Conservation (phyloP, 1,140 invertebrate species). For the Tetraneura akinire region DNA sequence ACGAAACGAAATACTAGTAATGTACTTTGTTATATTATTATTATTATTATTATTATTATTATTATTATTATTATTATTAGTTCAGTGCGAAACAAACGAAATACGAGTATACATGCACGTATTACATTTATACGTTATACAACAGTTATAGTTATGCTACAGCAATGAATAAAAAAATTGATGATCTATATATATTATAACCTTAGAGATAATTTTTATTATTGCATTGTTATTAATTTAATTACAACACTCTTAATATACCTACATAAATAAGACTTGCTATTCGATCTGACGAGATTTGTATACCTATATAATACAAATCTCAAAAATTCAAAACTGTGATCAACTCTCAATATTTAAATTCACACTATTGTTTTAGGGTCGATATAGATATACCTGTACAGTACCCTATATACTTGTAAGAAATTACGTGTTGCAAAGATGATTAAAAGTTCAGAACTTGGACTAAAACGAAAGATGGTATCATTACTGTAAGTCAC, state of each 20-base stretch:
- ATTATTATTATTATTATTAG: too few relatives aligned
- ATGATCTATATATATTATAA: too few relatives aligned
- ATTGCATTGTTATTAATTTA: not conserved
- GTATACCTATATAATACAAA: too few relatives aligned
- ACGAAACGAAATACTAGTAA: not conserved
- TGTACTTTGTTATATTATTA: too few relatives aligned
- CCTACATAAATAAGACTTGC: not conserved
- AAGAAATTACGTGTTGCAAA: not conserved
- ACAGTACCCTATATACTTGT: too few relatives aligned
- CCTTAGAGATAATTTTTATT: not conserved
- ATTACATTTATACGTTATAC: constrained; percentile 7
- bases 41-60: too few relatives aligned
- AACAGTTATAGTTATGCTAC: not conserved
- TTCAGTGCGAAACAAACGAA: constrained; percentile 8
- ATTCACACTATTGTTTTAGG: too few relatives aligned
- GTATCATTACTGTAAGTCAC: not conserved
- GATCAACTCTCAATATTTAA: too few relatives aligned
- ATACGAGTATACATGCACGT: too few relatives aligned
- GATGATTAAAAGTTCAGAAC: not conserved
- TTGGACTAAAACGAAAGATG: not conserved
- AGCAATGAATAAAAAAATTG: not conserved
- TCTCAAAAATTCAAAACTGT: too few relatives aligned
- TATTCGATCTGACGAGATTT: not conserved
- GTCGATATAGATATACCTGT: too few relatives aligned
- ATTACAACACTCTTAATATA: not conserved